phyloP scores from a whole-genome alignment of 2,113 vertebrate genomes.

The Catharus bicknelli region DNA sequence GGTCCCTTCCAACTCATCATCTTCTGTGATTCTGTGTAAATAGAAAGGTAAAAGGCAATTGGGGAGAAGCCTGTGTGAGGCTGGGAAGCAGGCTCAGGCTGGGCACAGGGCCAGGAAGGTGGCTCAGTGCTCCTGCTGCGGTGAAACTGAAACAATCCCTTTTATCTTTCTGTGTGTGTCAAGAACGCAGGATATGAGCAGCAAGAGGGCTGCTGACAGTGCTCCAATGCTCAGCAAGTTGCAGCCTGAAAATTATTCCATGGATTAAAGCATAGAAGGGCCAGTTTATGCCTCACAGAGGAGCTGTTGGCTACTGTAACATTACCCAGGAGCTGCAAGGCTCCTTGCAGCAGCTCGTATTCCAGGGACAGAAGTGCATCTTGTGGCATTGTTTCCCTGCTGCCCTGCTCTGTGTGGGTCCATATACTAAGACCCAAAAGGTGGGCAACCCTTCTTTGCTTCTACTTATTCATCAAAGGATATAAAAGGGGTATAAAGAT shows the following conservation, averaged over 20 bases:
- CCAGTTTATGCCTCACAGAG: slow-evolving; percentile 29
- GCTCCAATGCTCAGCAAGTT: not conserved
- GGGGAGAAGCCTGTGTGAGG: not conserved
- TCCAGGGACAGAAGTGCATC: not conserved
- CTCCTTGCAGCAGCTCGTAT: not conserved
- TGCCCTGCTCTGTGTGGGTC: not conserved
- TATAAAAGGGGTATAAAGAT: not conserved
- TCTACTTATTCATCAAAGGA: not conserved
- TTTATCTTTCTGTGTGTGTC: not conserved
- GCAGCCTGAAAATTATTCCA: not conserved
- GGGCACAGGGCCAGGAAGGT: not conserved
- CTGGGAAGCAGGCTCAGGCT: not conserved
- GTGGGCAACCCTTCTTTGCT: not conserved
- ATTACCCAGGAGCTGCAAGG: not conserved
- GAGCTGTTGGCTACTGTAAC: slow-evolving; percentile 48
- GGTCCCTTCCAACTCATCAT: not conserved
- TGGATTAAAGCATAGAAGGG: not conserved
- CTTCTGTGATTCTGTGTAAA: not conserved
- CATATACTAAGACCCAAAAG: not conserved
- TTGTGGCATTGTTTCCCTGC: not conserved
- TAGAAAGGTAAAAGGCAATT: not conserved
- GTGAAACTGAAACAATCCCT: not conserved
- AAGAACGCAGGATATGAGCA: not conserved
- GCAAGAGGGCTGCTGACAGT: not conserved
- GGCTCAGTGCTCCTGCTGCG: not conserved